Conservation (phyloP, 1,140 invertebrate species). For the Bombus terrestris region DNA sequence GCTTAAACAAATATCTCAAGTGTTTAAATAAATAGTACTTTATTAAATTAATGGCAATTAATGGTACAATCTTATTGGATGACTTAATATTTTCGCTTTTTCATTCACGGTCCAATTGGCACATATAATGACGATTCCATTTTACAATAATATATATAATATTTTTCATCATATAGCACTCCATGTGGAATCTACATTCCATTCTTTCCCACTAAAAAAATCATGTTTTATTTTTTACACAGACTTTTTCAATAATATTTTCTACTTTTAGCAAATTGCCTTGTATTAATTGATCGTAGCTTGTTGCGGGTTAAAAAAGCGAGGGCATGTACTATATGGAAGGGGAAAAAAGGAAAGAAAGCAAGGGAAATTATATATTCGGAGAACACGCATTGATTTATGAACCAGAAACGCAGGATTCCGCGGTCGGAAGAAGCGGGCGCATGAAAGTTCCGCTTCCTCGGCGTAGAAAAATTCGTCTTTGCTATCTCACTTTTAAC, state of each 20-base stretch:
- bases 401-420: constrained; percentile 11
- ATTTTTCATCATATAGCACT: not conserved
- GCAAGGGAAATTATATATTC: constrained; percentile 1
- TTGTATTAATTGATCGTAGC: not conserved
- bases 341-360: constrained; percentile 21
- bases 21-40: no score
- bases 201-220: not conserved
- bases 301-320: not conserved
- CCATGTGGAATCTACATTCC: not conserved
- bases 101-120: not conserved
- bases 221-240: no score
- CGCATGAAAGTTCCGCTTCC: constrained; percentile 13
- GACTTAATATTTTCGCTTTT: no score
- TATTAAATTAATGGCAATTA: no score
- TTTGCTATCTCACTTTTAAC: not conserved
- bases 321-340: not conserved
- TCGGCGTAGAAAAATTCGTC: not conserved
- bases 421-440: not conserved
- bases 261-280: not conserved
- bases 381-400: constrained; percentile 15
- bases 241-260: no score
- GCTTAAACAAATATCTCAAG: no score
- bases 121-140: not conserved
- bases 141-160: not conserved
- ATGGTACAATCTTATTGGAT: no score